Percentiles rank a stretch among this genome's conserved stretches.
Conservation (phyloP, 2,888 invertebrate species). For the Mesorhabditis sp. region DNA sequence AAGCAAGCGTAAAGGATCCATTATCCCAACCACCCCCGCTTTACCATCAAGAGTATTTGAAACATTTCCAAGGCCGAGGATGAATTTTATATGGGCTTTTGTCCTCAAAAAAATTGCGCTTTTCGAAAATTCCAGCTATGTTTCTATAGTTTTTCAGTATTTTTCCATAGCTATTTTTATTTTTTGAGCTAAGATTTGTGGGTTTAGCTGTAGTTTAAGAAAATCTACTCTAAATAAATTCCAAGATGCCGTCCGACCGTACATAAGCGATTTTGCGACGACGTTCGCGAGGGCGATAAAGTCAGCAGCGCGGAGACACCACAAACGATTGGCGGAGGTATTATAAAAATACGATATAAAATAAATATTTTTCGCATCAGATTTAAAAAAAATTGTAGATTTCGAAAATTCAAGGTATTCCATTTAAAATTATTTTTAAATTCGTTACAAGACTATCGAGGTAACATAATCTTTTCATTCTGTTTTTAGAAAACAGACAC, state of each 20-base stretch:
- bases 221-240: not conserved
- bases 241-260: not conserved
- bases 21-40: too few relatives aligned
- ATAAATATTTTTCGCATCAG: not conserved
- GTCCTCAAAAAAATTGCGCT: not conserved
- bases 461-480: too few relatives aligned
- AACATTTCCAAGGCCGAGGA: too few relatives aligned
- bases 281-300: not conserved
- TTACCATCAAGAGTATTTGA: too few relatives aligned
- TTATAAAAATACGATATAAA: not conserved
- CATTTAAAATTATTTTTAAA: too few relatives aligned
- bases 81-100: not conserved
- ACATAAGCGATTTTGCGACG: slow-evolving; percentile 3
- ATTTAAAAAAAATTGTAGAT: too few relatives aligned
- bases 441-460: too few relatives aligned
- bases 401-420: too few relatives aligned
- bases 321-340: not conserved
- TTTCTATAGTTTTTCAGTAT: not conserved
- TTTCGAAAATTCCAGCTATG: not conserved
- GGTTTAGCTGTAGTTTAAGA: too few relatives aligned
- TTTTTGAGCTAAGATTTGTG: too few relatives aligned
- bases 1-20: too few relatives aligned
- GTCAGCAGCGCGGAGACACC: not conserved
- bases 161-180: not conserved
- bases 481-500: too few relatives aligned